Evolutionary conservation across 2,888 invertebrate species (phyloP).

Genomic region (Carcina quercana): DNA sequence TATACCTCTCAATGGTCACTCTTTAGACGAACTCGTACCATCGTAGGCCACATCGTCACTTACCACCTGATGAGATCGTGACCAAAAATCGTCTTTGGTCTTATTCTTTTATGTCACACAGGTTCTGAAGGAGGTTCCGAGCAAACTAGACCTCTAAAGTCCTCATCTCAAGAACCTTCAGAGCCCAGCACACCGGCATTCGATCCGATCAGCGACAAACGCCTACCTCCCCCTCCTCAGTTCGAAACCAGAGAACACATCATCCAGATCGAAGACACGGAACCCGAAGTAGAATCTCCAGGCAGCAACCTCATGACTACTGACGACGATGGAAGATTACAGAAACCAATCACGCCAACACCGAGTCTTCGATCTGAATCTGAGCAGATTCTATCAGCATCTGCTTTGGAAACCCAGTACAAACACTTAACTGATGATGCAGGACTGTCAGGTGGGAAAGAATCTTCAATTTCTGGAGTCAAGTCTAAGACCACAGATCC

Average conservation of each 20-base stretch:
- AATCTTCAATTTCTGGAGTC: constrained; percentile 5
- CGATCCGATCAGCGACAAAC: constrained; percentile 31
- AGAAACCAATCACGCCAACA: constrained; percentile 54
- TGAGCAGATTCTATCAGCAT: constrained; percentile 57
- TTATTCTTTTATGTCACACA: constrained; percentile 14
- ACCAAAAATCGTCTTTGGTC: too few relatives aligned
- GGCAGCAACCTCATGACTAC: constrained; percentile 44
- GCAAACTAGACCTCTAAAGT: constrained; percentile 41
- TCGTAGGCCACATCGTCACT: too few relatives aligned
- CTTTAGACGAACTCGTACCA: too few relatives aligned
- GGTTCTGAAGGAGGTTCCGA: constrained; percentile 46
- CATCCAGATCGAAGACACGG: constrained; percentile 53
- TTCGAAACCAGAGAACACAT: constrained; percentile 40
- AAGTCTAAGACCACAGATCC: too few relatives aligned
- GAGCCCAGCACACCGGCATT: constrained; percentile 40
- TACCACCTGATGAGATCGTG: too few relatives aligned
- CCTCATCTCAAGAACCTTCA: constrained; percentile 45
- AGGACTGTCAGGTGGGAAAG: constrained; percentile 1
- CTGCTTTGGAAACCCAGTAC: constrained; percentile 43
- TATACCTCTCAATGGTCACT: too few relatives aligned
- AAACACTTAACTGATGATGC: constrained; percentile 21
- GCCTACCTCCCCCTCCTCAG: constrained; percentile 35
- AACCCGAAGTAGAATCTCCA: constrained; percentile 45
- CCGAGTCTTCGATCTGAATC: constrained; percentile 31
- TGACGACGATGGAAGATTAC: constrained; percentile 44